Evolutionary conservation across 2,797 vertebrate species (phyloP), one percentile per base, ranked within the genome.

Genomic region (Anableps anableps): DNA sequence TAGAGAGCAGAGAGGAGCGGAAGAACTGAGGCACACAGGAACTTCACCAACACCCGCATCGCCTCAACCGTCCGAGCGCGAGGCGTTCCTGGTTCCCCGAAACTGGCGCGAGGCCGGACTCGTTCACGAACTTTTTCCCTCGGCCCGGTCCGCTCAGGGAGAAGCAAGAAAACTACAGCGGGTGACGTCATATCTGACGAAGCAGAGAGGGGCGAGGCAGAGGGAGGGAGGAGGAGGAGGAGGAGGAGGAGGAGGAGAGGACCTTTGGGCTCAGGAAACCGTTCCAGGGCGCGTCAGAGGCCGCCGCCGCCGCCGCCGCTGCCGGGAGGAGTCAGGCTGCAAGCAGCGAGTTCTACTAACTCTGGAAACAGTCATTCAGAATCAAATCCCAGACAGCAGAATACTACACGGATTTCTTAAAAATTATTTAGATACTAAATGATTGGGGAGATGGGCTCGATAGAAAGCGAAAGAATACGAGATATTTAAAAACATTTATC

Each of bases 31-130:
- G 77, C 47, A 19, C 23, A 3, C 13, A 92, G 45, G 0, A 88
- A 80, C 88, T 85, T 92, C 17, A 89, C 41, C 1, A 84, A 64
- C 50, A 82, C 79, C 85, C 29, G 70, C 93, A 94, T 94, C 0
- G 60, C 83, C 23, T 62, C 60, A 53, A 31, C 48, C 58, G 51
- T 34, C 23, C 7, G 19, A 2, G 23, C 4, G 47, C 16, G 19
- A 31, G 29, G 5, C 55, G n/a, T 60, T 31, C 41, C 38, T 16
- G 29, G 29, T 21, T 74, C 23, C 34, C 34, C 31, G 34, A 31
- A 51, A 51, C 19, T 26, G 64, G 9, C 36, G 19, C 64, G 64
- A 14, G 64, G 19, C 62, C 62, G 62, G 31, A 38, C 64, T 26
- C 36, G 3, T 4, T 11, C 34, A 68, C 21, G 1, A 68, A 38